Evolutionary conservation across 2,797 vertebrate genomes (phyloP).

Genomic region (Muscicapa comitata): DNA sequence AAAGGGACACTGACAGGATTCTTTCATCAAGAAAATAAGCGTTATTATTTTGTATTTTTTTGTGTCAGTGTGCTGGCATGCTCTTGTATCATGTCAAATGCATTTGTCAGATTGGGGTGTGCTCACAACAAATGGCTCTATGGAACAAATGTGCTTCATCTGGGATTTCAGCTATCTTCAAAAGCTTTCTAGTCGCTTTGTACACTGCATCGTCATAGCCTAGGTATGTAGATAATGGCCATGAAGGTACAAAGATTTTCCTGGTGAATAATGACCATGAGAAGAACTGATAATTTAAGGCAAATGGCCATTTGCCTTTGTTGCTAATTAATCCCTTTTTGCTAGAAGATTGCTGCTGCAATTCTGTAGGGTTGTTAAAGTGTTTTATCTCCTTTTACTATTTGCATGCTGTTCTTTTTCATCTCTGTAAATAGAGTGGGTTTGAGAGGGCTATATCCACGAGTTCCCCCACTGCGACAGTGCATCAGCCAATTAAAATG

Average conservation of each 20-base stretch:
- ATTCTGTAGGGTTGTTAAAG: neutral
- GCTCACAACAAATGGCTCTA: conserved; percentile 3
- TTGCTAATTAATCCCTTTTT: conserved; percentile 42
- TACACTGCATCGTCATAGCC: neutral
- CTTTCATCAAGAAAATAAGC: conserved; percentile 25
- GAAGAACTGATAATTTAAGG: conserved; percentile 18
- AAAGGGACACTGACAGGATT: neutral
- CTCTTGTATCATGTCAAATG: conserved; percentile 2
- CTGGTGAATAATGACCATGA: neutral
- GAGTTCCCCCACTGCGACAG: neutral
- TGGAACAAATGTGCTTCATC: conserved; percentile 19
- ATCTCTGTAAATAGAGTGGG: conserved; percentile 8
- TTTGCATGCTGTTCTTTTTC: conserved; percentile 32
- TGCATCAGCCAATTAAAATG: conserved; percentile 20
- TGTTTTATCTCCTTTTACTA: conserved; percentile 22
- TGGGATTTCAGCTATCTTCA: conserved; percentile 3
- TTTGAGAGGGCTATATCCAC: neutral
- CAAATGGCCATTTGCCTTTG: conserved; percentile 14
- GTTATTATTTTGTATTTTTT: conserved; percentile 10
- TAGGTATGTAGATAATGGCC: conserved; percentile 33
- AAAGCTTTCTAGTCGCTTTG: conserved; percentile 24
- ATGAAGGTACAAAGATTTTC: conserved; percentile 5
- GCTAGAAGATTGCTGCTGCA: neutral
- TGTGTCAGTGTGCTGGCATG: neutral
- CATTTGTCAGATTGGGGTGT: conserved; percentile 5